phyloP scores from a whole-genome alignment of 2,888 invertebrate species.

The Ditula angustiorana region DNA sequence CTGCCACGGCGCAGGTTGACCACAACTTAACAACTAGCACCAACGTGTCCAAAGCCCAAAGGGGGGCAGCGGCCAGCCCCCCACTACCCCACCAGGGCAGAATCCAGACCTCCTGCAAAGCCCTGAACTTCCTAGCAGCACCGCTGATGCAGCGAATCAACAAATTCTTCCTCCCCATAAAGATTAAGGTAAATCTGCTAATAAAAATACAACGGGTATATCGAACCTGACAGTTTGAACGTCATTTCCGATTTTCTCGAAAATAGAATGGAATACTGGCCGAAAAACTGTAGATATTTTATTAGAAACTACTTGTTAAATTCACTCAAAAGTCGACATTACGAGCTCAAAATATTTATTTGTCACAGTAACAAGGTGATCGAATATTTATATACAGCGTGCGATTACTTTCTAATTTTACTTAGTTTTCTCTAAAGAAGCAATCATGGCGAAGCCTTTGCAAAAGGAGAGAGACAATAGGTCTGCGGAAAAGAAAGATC shows the following conservation, averaged over 20 bases:
- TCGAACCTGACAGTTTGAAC: conserved; percentile 28
- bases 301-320: not conserved
- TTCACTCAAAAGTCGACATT: not conserved
- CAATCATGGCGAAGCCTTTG: conserved; percentile 66
- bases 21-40: conserved; percentile 72
- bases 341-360: not conserved
- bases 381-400: not conserved
- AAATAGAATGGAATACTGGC: not conserved
- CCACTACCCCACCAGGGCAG: conserved; percentile 78
- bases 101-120: conserved; percentile 75
- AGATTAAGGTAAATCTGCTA: conserved; percentile 52
- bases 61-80: conserved; percentile 64
- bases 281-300: not conserved
- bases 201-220: conserved; percentile 39
- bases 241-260: not conserved
- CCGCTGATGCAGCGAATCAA: conserved; percentile 64
- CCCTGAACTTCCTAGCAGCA: conserved; percentile 72
- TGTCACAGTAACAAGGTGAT: not conserved
- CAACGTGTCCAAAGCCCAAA: conserved; percentile 71
- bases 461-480: conserved; percentile 77
- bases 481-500: conserved; percentile 75
- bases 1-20: conserved; percentile 67
- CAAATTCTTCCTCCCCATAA: conserved; percentile 73
- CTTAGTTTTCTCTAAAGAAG: not conserved
- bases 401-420: not conserved